These are phyloP conservation scores for Craniophora ligustri DNA, from an alignment of 2,888 invertebrate genomes.

Conservation along the genomic window DNA sequence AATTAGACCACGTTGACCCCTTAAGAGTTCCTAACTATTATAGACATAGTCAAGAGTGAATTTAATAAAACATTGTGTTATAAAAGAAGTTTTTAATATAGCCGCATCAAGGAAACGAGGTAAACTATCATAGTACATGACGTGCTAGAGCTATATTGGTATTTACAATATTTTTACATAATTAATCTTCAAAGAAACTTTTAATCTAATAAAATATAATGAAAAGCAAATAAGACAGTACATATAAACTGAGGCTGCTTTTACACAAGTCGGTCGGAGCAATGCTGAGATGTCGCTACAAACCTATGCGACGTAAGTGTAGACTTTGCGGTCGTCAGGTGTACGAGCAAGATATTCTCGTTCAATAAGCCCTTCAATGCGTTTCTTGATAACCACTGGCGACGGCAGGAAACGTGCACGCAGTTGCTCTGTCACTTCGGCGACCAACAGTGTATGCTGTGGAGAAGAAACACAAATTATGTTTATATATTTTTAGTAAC, in stretches of 20 bases:
- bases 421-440: conserved; percentile 99
- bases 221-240: conserved; percentile 58
- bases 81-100: conserved; percentile 83
- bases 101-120: conserved; percentile 79
- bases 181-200: conserved; percentile 57
- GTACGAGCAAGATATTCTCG: conserved; percentile 99
- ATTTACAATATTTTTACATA: conserved; percentile 82
- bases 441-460: conserved; percentile 97
- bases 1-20: conserved; percentile 38
- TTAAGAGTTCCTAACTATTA: conserved; percentile 30
- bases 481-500: not conserved
- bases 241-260: conserved; percentile 51
- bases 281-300: conserved; percentile 55
- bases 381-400: conserved; percentile 99
- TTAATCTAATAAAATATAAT: conserved; percentile 54
- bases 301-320: conserved; percentile 97
- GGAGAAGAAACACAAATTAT: not conserved
- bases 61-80: conserved; percentile 72
- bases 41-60: conserved; percentile 50
- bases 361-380: conserved; percentile 99
- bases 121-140: conserved; percentile 80
- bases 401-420: conserved; percentile 99
- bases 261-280: conserved; percentile 49
- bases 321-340: conserved; percentile 98
- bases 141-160: conserved; percentile 78